Percentiles rank a stretch among this genome's conserved stretches.
phyloP scores from a whole-genome alignment of 2,888 invertebrate species.

The Cephus nigrinus region DNA sequence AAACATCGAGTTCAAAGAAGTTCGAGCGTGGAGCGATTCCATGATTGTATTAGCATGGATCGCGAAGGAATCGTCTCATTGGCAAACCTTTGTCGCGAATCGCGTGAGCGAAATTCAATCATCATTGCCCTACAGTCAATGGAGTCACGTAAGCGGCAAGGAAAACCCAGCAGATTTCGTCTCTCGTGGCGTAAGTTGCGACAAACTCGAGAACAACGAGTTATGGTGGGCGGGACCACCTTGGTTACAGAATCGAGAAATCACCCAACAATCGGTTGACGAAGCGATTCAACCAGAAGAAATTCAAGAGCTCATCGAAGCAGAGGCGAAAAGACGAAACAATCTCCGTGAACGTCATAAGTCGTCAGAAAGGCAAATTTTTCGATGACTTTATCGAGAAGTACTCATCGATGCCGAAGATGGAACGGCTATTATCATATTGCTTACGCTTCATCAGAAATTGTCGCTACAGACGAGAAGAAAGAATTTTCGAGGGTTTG shows the following conservation, averaged over 20 bases:
- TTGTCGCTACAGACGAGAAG: not conserved
- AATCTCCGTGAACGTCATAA: constrained; percentile 7
- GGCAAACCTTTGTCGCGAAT: constrained; percentile 22
- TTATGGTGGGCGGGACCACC: constrained; percentile 16
- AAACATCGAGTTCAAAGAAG: not conserved
- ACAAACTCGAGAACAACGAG: constrained; percentile 8
- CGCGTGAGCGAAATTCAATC: constrained; percentile 29
- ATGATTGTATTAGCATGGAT: constrained; percentile 18
- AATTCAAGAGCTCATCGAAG: not conserved
- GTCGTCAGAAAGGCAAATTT: constrained; percentile 1
- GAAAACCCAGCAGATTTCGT: constrained; percentile 32
- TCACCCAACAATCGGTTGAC: not conserved
- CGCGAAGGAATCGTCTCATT: not conserved
- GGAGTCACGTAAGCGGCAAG: constrained; percentile 23
- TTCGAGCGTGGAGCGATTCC: constrained; percentile 21
- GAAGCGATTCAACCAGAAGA: not conserved
- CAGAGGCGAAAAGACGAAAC: not conserved
- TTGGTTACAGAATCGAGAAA: constrained; percentile 11
- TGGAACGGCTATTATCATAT: not conserved
- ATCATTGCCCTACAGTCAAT: constrained; percentile 14
- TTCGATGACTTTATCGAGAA: not conserved
- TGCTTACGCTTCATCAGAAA: not conserved
- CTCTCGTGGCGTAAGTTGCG: constrained; percentile 20
- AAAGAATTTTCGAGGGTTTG: not conserved
- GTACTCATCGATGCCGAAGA: not conserved